Evolutionary conservation across 1,140 invertebrate genomes (phyloP), one percentile per base, ranked within the genome.

Genomic region (Heliconius hermathena): DNA sequence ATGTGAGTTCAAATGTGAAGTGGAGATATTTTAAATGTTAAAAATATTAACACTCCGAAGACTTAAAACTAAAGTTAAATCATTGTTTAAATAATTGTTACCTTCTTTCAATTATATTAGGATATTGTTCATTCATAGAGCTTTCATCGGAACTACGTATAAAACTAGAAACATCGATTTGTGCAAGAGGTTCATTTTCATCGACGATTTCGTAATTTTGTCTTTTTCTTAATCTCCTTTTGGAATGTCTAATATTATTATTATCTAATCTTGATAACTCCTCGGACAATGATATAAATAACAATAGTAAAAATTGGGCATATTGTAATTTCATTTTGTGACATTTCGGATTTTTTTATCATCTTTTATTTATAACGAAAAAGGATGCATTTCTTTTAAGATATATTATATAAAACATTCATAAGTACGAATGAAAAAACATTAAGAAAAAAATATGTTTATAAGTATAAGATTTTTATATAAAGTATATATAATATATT

Each of bases 161-260:
- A 71, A 89, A 89, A 71, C 77, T 87, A 2, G 85, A 83, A 16
- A 89, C 82, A 78, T 89, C 87, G 22, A 89, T 86, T 22, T 84
- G 82, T 0, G 82, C 82, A 5, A 82, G 60, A 38, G 80, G 79
- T 33, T 83, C 81, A 41, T 84, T 84, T 70, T 85, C 79, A 57
- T 86, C 74, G 13, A 60, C 70, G 22, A 60, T 54, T 9, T 82
- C 78, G 33, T 77, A 82, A 80, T 84, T 78, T 76, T 80, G 79
- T 71, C 81, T 73, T 78, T 78, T 82, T 22, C 74, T 71, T 29
- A 74, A 26, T 77, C 60, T 81, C 49, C 73, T 72, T 66, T 73
- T 77, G 22, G 49, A 72, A 33, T 33, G 38, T 41, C 41, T 72
- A 18, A 26, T 11, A 75, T 76, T 76, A 71, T 52, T 73, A 49